These are phyloP conservation scores for Bradypodion pumilum DNA, from an alignment of 2,797 vertebrate species.

Conservation along the genomic window DNA sequence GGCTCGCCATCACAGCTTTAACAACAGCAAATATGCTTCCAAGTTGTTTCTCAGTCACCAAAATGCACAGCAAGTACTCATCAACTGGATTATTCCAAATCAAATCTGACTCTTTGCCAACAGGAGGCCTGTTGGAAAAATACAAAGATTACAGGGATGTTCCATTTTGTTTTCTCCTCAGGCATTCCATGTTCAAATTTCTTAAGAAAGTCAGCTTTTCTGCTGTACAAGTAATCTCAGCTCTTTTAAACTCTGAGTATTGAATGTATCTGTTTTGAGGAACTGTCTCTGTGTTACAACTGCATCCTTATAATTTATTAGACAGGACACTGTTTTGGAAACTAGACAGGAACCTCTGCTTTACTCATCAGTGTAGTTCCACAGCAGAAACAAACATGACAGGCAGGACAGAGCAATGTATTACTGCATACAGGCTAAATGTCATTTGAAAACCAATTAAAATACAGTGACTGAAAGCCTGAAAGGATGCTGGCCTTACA, in stretches of 20 bases:
- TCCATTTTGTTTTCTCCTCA: constrained; percentile 46
- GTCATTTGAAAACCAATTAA: not conserved
- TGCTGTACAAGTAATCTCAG: too few species aligned
- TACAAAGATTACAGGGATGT: constrained; percentile 27
- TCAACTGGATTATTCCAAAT: constrained; percentile 33
- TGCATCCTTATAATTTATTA: constrained; percentile 15
- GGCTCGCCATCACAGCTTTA: too few species aligned
- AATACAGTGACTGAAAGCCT: not conserved
- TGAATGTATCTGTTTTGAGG: constrained; percentile 27
- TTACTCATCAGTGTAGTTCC: constrained; percentile 8
- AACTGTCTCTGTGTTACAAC: not conserved
- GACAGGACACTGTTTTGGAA: not conserved
- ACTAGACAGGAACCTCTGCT: constrained; percentile 2
- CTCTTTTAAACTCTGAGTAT: not conserved
- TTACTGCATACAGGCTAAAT: not conserved
- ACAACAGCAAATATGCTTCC: not conserved
- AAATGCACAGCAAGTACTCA: constrained; percentile 27
- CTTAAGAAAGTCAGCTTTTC: not conserved
- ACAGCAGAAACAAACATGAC: not conserved
- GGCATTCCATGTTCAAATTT: constrained; percentile 22
- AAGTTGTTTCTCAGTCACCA: constrained; percentile 15
- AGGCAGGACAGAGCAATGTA: constrained; percentile 12
- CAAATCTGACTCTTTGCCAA: constrained; percentile 35
- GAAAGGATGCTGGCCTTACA: not conserved
- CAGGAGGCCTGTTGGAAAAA: constrained; percentile 27